phyloP scores from a whole-genome alignment of 2,113 vertebrate genomes.

The Prunella himalayana region DNA sequence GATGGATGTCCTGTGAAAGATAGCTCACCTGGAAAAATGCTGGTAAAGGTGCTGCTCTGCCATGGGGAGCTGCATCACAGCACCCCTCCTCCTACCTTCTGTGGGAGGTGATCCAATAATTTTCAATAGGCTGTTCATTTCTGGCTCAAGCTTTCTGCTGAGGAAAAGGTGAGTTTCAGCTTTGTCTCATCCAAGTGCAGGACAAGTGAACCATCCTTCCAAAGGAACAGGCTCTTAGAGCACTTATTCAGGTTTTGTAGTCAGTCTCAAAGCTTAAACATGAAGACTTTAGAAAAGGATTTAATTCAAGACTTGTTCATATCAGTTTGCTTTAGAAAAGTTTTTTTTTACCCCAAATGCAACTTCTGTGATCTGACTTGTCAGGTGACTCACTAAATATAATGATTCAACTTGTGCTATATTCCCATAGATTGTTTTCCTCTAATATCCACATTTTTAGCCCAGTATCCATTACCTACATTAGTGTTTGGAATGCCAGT shows the following conservation, averaged over 20 bases:
- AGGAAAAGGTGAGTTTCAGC: neutral
- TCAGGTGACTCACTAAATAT: neutral
- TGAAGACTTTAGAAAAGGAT: neutral
- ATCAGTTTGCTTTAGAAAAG: neutral
- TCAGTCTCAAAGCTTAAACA: neutral
- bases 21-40: neutral
- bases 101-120: neutral
- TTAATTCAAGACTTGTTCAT: neutral
- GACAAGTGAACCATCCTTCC: neutral
- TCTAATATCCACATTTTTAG: neutral
- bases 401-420: neutral
- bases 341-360: neutral
- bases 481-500: neutral
- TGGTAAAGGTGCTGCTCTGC: neutral
- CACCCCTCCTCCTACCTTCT: neutral
- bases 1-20: neutral
- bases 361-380: neutral
- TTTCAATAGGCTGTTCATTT: rapidly evolving
- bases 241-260: neutral
- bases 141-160: neutral
- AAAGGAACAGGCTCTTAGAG: neutral
- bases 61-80: neutral
- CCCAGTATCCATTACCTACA: neutral
- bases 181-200: neutral
- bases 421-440: neutral